phyloP scores from a whole-genome alignment of 1,140 invertebrate species.

The Drosophila equinoxialis region DNA sequence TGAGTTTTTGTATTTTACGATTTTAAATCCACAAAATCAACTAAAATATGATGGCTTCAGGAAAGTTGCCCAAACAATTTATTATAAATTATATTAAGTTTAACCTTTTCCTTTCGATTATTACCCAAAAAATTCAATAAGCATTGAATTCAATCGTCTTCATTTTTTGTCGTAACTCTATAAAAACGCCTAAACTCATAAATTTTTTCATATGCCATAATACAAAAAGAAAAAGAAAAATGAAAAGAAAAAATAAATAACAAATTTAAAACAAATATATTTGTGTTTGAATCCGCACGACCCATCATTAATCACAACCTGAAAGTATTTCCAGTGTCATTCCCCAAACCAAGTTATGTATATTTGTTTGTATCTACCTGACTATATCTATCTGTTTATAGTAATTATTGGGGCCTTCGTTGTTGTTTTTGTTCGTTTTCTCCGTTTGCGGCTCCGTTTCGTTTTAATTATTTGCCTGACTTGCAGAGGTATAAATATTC shows the following conservation, averaged over 20 bases:
- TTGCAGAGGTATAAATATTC: constrained; percentile 75
- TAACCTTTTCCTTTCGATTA: background rate
- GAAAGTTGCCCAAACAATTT: background rate
- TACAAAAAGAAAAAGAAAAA: constrained; percentile 15
- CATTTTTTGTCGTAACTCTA: constrained; percentile 23
- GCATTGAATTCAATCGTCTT: constrained; percentile 4
- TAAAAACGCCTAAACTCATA: constrained; percentile 39
- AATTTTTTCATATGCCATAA: constrained; percentile 19
- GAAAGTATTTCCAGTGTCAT: constrained; percentile 62
- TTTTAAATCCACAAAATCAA: background rate
- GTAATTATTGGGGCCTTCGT: constrained; percentile 58
- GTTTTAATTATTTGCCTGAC: constrained; percentile 76
- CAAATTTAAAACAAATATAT: constrained; percentile 79
- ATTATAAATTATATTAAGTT: background rate
- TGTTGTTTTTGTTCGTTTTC: constrained; percentile 28
- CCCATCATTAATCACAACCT: constrained; percentile 70
- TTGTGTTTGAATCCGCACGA: constrained; percentile 68
- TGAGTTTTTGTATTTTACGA: too few species aligned
- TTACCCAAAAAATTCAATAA: background rate
- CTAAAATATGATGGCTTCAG: background rate
- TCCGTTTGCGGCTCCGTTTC: constrained; percentile 32
- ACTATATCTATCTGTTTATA: constrained; percentile 46
- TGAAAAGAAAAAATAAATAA: constrained; percentile 65
- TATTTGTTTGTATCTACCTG: background rate
- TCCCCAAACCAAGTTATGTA: constrained; percentile 27